These are phyloP conservation scores for Carassius gibelio DNA, from an alignment of 2,113 vertebrate species.

Conservation along the genomic window DNA sequence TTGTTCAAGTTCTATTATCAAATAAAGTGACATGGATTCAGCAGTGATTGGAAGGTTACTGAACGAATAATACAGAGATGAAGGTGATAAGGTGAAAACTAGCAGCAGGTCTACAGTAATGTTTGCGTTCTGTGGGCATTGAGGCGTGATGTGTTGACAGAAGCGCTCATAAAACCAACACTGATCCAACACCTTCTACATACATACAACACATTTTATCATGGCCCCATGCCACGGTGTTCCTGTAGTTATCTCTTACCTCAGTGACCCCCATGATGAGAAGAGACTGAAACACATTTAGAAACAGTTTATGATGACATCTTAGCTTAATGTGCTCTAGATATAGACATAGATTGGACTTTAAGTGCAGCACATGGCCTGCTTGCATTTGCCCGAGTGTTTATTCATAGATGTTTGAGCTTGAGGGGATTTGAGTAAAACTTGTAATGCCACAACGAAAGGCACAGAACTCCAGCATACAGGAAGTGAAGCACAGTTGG, in stretches of 20 bases:
- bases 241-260: not conserved
- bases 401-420: not conserved
- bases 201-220: not conserved
- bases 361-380: not conserved
- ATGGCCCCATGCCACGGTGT: not conserved
- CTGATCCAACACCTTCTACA: not conserved
- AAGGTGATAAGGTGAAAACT: not conserved
- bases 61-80: not conserved
- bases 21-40: not conserved
- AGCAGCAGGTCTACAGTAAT: not conserved
- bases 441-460: not conserved
- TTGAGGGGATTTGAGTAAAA: not conserved
- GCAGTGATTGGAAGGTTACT: not conserved
- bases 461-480: conserved; percentile 42
- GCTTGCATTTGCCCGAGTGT: not conserved
- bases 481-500: conserved; percentile 39
- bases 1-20: not conserved
- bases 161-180: not conserved
- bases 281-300: not conserved
- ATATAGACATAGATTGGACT: not conserved
- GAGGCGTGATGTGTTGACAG: not conserved
- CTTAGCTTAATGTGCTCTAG: not conserved
- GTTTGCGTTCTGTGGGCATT: not conserved
- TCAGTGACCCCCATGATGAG: not conserved
- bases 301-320: conserved; percentile 1